These are phyloP conservation scores for Sterna hirundo DNA, from an alignment of 2,113 vertebrate species.

Conservation along the genomic window DNA sequence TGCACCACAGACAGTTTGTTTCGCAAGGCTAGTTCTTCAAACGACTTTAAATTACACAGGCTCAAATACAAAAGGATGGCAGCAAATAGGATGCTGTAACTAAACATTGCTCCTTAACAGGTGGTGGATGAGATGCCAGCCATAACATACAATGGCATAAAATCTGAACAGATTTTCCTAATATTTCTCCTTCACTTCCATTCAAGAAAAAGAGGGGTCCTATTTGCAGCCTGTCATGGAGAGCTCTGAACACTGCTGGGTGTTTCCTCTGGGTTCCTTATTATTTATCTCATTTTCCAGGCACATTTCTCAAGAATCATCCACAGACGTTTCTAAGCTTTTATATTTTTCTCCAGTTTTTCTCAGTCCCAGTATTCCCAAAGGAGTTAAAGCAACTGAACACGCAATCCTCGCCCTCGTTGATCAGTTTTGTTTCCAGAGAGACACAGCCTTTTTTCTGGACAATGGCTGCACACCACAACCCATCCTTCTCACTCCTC, in stretches of 20 bases:
- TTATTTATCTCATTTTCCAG: neutral
- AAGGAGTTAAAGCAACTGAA: neutral
- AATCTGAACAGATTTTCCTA: neutral
- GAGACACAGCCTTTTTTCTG: neutral
- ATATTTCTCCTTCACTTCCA: neutral
- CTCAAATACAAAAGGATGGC: neutral
- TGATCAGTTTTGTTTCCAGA: neutral
- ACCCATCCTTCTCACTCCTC: neutral
- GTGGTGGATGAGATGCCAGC: neutral
- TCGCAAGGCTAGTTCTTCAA: neutral
- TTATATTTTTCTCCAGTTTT: neutral
- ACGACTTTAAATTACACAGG: conserved; percentile 26
- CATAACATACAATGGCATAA: neutral
- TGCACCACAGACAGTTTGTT: neutral
- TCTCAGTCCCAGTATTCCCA: neutral
- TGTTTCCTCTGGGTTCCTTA: neutral
- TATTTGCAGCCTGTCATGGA: neutral
- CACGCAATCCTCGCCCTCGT: neutral
- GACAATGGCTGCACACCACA: neutral
- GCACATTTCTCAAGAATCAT: neutral
- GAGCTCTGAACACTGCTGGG: neutral
- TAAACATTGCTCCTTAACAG: neutral
- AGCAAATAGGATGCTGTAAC: conserved; percentile 3
- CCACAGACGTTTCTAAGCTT: neutral
- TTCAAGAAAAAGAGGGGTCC: neutral